Base-by-base conservation (phyloP, 2,113 vertebrate species). In the Sus scrofa region DNA sequence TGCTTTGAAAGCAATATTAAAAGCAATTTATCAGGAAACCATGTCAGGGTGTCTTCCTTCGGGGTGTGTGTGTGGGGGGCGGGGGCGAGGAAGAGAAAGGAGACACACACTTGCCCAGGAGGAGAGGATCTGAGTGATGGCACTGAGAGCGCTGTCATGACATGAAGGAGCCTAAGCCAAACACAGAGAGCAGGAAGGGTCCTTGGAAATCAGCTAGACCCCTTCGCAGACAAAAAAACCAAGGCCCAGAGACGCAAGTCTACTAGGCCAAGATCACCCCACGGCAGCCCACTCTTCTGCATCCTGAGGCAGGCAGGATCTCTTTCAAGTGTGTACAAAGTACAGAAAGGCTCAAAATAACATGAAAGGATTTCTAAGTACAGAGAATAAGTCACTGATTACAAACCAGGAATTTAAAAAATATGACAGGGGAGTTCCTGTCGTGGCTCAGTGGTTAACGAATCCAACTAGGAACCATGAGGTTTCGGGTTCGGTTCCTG, bases 21-120 rank as follows among this genome's bases (percentile, higher is more conserved):
- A 87, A 86, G 58, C 26, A 77, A 86, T 58, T 92, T 89, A 65
- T 39, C 95, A 78, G 56, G 50, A 94, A 97, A 94, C 87, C 65
- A 86, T 78, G 37, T 39, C 30, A 86, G 78, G 79, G 88, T 86
- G 18, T n/a, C 60, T 88, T 85, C 90, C 79, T 71, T 14, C 22
- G 12, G 2, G n/a, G n/a, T n/a, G n/a, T n/a, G n/a, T n/a, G n/a
- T n/a, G n/a, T n/a, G n/a, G n/a, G 54, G 39, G 6, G 27, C 1
- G n/a, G 9, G 2, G 8, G 7, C n/a, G n/a, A n/a, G n/a, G n/a
- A n/a, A n/a, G n/a, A n/a, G n/a, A n/a, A 71, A 19, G 20, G 39
- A 82, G 56, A 73, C 13, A 68, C 60, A 56, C 20, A 20, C n/a
- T 32, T 79, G 70, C 84, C 58, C 39, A 34, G n/a, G 13, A 86